Evolutionary conservation across 2,888 invertebrate genomes (phyloP).

Genomic region (Margaritifera margaritifera): DNA sequence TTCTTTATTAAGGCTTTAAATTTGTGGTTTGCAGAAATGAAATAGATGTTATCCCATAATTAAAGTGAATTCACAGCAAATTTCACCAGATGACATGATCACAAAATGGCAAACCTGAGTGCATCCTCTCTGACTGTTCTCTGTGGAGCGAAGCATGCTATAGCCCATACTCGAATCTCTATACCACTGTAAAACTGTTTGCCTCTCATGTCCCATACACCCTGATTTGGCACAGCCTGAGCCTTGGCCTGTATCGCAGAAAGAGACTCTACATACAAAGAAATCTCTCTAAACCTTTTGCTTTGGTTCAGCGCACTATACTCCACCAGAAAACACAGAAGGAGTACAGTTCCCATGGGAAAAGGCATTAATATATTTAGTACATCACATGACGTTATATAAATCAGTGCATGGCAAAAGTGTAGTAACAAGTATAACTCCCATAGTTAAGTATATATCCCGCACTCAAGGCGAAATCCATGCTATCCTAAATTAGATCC

Average conservation of each 20-base stretch:
- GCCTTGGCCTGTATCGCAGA: constrained; percentile 80
- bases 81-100: not conserved
- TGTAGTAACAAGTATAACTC: no score
- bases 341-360: no score
- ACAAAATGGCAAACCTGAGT: constrained; percentile 77
- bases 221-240: constrained; percentile 98
- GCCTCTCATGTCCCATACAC: constrained; percentile 99
- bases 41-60: not conserved
- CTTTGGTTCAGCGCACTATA: no score
- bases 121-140: constrained; percentile 98
- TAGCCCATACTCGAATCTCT: constrained; percentile 99
- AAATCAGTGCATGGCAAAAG: no score
- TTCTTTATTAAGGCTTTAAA: no score
- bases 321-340: no score
- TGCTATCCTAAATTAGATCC: no score
- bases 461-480: no score
- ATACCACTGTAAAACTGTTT: constrained; percentile 99
- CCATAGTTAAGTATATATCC: no score
- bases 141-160: constrained; percentile 99
- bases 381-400: no score
- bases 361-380: no score
- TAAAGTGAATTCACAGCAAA: not conserved
- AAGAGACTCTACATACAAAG: not conserved
- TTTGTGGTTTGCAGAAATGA: not conserved
- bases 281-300: no score